These are phyloP conservation scores for Cydia amplana DNA, from an alignment of 1,140 invertebrate species.

Conservation along the genomic window DNA sequence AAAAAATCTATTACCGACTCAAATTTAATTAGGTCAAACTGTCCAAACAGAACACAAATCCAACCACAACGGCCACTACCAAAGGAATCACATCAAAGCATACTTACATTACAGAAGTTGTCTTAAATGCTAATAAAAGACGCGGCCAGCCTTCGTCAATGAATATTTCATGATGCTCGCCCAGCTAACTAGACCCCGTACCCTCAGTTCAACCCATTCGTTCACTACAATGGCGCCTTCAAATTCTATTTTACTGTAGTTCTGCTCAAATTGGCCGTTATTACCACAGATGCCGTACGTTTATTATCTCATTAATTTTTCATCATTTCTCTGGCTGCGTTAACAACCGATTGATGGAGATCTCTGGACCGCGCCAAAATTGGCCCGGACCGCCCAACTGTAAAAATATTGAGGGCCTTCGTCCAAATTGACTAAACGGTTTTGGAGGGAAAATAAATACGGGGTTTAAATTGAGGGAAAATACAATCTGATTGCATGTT, in stretches of 20 bases:
- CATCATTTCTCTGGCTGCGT: slow-evolving; percentile 43
- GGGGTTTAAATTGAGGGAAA: neutral
- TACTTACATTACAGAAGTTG: slow-evolving; percentile 55
- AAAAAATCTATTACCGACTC: too few relatives aligned
- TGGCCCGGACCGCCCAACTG: neutral
- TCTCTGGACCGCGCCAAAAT: neutral
- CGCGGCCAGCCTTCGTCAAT: slow-evolving; percentile 45
- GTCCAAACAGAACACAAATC: too few relatives aligned
- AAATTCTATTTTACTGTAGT: neutral
- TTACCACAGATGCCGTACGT: slow-evolving; percentile 50
- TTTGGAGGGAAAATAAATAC: neutral
- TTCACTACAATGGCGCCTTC: neutral
- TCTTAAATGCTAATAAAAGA: slow-evolving; percentile 60
- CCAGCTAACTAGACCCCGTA: slow-evolving; percentile 32
- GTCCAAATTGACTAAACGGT: neutral
- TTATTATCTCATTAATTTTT: slow-evolving; percentile 58
- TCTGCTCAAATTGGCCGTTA: slow-evolving; percentile 39
- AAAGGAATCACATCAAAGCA: slow-evolving; percentile 44
- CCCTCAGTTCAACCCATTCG: slow-evolving; percentile 19
- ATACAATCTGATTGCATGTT: too few relatives aligned
- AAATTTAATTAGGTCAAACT: too few relatives aligned
- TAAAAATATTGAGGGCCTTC: neutral
- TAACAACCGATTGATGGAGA: slow-evolving; percentile 38
- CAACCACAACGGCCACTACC: neutral
- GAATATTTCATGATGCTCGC: slow-evolving; percentile 54